phyloP scores from a whole-genome alignment of 1,140 invertebrate species.

The Cyclargus thomasi region DNA sequence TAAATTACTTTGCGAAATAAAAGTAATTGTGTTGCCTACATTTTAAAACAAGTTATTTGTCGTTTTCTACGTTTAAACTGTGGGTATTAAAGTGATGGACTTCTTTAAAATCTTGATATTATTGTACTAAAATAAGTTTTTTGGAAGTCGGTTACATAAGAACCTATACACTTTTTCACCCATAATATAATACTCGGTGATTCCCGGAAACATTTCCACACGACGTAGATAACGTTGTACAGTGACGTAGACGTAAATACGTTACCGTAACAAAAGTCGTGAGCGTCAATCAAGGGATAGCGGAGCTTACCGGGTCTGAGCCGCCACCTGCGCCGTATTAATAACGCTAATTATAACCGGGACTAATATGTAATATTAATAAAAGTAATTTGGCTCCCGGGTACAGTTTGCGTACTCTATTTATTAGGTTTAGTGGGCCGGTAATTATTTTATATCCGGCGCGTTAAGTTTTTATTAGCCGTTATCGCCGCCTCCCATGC shows the following conservation, averaged over 20 bases:
- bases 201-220: no score
- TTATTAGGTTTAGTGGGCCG: constrained; percentile 9
- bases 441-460: neutral
- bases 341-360: constrained; percentile 45
- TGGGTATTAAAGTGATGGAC: neutral
- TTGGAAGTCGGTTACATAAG: no score
- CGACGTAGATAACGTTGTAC: no score
- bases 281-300: constrained; percentile 37
- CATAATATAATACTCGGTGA: no score
- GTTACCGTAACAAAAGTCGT: constrained; percentile 29
- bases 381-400: constrained; percentile 26
- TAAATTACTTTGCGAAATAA: no score
- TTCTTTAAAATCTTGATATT: no score
- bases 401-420: constrained; percentile 23
- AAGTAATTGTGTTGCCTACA: no score
- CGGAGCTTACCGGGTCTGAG: constrained; percentile 31
- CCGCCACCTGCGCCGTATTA: constrained; percentile 48
- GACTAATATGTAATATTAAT: constrained; percentile 15
- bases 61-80: no score
- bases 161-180: no score
- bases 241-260: constrained; percentile 2
- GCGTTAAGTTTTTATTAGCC: neutral
- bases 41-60: no score
- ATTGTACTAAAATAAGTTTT: no score
- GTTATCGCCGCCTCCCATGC: neutral